Evolutionary conservation across 2,888 invertebrate genomes (phyloP), one percentile per base, ranked within the genome.

Genomic region (Agapostemon virescens): DNA sequence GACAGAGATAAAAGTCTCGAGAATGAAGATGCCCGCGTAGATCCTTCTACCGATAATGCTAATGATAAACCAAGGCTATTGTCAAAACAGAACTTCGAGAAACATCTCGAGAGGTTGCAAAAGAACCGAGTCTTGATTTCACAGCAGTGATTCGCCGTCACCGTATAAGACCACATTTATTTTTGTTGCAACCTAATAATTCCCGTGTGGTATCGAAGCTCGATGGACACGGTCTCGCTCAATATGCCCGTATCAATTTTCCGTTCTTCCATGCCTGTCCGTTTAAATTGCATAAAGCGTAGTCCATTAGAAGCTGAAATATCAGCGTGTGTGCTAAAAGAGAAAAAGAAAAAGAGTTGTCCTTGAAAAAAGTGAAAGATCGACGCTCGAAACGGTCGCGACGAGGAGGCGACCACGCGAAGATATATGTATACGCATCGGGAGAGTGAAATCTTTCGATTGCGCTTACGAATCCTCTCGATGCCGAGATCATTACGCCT

Each of bases 331-430:
- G 49, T 49, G n/a, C n/a, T 49, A 49, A 2, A 33, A 33, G 5
- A 33, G 5, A 33, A n/a, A 49, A 49, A 49, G n/a, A n/a, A 9
- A 38, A 13, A 38, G 11, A 49, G 49, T 49, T n/a, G 49, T 49
- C 49, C n/a, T 49, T 49, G 49, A 49, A 49, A n/a, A n/a, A 49
- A 49, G 49, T 49, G n/a, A 49, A 23, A 49, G n/a, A 49, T 49
- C n/a, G n/a, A 49, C 49, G 33, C 33, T 33, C 3, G 33, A 5
- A 33, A 33, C 33, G 33, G 2, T n/a, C n/a, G n/a, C n/a, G n/a
- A n/a, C 33, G 33, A 33, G 5, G 33, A 2, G 33, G 33, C 5
- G 33, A 33, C 2, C 33, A 11, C 45, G 20, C 45, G 45, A 20
- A 45, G 20, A 45, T n/a, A n/a, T n/a, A n/a, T n/a, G n/a, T n/a